phyloP scores from a whole-genome alignment of 1,140 invertebrate genomes.

The Ceratitis capitata region DNA sequence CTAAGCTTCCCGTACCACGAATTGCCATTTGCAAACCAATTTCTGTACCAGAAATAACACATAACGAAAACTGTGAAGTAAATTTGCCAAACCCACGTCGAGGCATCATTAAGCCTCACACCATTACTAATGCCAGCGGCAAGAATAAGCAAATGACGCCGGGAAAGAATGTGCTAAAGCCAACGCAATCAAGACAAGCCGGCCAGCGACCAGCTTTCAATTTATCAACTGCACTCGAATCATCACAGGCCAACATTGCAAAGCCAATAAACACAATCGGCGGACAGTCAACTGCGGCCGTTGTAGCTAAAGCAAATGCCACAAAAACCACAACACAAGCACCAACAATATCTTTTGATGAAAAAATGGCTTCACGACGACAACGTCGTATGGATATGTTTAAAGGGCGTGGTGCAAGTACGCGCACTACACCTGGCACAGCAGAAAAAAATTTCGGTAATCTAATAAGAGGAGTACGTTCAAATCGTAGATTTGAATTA shows the following conservation, averaged over 20 bases:
- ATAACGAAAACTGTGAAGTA: constrained; percentile 37
- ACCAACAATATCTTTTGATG: not conserved
- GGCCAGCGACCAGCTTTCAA: constrained; percentile 26
- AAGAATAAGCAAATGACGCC: not conserved
- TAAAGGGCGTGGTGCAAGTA: constrained; percentile 47
- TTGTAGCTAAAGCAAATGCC: not conserved
- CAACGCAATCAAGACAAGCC: not conserved
- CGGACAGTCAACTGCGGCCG: not conserved
- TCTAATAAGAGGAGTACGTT: constrained; percentile 70
- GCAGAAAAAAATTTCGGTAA: constrained; percentile 50
- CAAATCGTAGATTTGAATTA: constrained; percentile 74
- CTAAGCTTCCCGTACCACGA: not conserved
- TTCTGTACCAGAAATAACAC: not conserved
- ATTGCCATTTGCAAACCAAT: not conserved
- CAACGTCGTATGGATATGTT: constrained; percentile 59
- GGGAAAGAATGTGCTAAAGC: not conserved
- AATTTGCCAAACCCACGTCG: constrained; percentile 45
- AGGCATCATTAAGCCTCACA: constrained; percentile 10
- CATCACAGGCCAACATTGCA: not conserved
- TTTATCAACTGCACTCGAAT: constrained; percentile 39
- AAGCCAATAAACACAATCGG: not conserved
- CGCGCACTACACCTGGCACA: constrained; percentile 53
- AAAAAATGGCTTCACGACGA: constrained; percentile 47
- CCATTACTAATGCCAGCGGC: not conserved
- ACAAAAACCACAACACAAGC: not conserved